Conservation (phyloP, 2,113 vertebrate genomes). For the Hydropotes inermis region DNA sequence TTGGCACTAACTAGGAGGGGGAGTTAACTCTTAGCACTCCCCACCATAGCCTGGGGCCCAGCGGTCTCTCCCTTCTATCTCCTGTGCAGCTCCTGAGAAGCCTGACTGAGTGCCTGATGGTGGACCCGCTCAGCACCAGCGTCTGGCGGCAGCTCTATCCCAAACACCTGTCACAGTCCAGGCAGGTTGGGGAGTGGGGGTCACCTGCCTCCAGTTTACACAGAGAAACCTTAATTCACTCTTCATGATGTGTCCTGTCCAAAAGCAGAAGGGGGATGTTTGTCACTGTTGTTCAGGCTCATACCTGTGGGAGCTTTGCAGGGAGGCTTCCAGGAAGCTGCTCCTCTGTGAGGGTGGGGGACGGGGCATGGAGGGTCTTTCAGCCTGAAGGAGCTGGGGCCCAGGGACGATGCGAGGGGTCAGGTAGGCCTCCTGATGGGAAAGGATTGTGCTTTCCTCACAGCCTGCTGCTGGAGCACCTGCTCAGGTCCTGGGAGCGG, state of each 20-base stretch:
- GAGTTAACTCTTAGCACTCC: not conserved
- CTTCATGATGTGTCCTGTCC: not conserved
- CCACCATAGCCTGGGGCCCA: not conserved
- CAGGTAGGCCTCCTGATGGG: not conserved
- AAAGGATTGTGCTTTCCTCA: not conserved
- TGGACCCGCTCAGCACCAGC: slow-evolving; percentile 89
- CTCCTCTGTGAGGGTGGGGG: not conserved
- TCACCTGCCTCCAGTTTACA: accelerated
- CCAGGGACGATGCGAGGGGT: not conserved
- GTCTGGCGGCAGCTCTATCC: slow-evolving; percentile 97
- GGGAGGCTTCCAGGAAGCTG: not conserved
- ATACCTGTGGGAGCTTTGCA: not conserved
- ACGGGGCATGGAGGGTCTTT: not conserved
- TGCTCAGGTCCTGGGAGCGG: slow-evolving; percentile 86
- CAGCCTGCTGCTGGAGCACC: slow-evolving; percentile 91
- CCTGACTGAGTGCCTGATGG: slow-evolving; percentile 90
- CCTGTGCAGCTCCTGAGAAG: slow-evolving; percentile 88
- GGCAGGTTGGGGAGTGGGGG: slow-evolving; percentile 78
- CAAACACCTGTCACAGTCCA: slow-evolving; percentile 94
- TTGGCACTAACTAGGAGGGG: not conserved
- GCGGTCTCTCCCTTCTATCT: not conserved
- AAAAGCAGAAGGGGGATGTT: not conserved
- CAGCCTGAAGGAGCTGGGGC: not conserved
- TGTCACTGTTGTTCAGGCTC: not conserved
- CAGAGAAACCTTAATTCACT: not conserved